Conservation (phyloP, 2,113 vertebrate genomes). For the Leptobrachium leishanense region DNA sequence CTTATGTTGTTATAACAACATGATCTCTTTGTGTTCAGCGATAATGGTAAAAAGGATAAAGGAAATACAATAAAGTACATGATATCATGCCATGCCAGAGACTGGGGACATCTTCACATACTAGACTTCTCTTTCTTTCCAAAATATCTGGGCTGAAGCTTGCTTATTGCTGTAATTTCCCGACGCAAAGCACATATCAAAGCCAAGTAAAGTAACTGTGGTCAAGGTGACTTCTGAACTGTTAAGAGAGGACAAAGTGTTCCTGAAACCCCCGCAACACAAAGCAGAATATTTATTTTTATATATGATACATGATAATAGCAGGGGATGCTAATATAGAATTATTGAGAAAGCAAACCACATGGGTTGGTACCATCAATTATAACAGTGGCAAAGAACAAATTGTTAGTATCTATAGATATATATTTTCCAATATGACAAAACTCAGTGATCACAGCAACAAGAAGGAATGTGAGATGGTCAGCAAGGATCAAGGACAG, state of each 20-base stretch:
- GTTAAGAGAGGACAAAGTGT: background rate
- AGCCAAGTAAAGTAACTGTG: background rate
- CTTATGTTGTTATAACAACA: slow-evolving; percentile 36
- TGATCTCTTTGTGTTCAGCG: background rate
- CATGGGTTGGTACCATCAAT: too few species aligned
- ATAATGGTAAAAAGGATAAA: background rate
- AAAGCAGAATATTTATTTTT: too few species aligned
- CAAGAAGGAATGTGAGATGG: too few species aligned
- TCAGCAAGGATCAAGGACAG: too few species aligned
- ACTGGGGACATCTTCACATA: background rate
- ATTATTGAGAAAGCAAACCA: too few species aligned
- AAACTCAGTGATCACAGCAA: too few species aligned
- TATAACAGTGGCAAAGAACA: too few species aligned
- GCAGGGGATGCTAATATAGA: too few species aligned
- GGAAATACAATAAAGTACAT: background rate
- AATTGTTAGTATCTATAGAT: too few species aligned
- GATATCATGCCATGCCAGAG: background rate
- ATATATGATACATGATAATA: too few species aligned
- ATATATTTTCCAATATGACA: too few species aligned
- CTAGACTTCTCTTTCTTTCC: background rate
- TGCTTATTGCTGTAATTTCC: background rate
- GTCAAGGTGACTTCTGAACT: background rate
- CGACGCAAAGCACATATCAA: background rate
- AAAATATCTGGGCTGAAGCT: background rate
- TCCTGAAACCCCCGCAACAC: too few species aligned